These are phyloP conservation scores for Anabacerthia variegaticeps DNA, from an alignment of 2,797 vertebrate species.

Conservation along the genomic window DNA sequence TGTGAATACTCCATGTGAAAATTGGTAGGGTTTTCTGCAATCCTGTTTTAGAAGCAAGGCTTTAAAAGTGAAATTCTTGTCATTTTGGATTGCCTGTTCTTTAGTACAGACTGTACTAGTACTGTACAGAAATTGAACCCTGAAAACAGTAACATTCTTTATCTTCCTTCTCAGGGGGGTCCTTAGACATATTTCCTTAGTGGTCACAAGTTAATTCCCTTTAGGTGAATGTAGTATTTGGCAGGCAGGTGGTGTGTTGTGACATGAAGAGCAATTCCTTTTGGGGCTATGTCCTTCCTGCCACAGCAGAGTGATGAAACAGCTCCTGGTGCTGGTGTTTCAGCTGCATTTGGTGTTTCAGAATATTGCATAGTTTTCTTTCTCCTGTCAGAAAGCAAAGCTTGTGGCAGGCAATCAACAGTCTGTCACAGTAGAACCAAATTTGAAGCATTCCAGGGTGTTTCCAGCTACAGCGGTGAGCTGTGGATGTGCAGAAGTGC, in stretches of 20 bases:
- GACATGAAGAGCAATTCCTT: not conserved
- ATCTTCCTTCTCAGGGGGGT: not conserved
- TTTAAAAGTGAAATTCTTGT: not conserved
- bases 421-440: not conserved
- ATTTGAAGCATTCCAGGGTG: not conserved
- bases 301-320: not conserved
- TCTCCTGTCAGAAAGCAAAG: not conserved
- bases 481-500: not conserved
- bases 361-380: not conserved
- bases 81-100: rapidly evolving
- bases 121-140: not conserved
- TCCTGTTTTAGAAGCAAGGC: not conserved
- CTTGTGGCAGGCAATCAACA: not conserved
- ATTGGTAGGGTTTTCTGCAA: not conserved
- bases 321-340: not conserved
- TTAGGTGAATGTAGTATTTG: not conserved
- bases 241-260: not conserved
- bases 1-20: not conserved
- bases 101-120: not conserved
- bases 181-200: not conserved
- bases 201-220: not conserved
- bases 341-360: not conserved
- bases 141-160: not conserved
- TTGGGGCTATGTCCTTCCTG: not conserved
- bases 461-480: not conserved